phyloP scores from a whole-genome alignment of 2,113 vertebrate species.

The Hippocampus zosterae region DNA sequence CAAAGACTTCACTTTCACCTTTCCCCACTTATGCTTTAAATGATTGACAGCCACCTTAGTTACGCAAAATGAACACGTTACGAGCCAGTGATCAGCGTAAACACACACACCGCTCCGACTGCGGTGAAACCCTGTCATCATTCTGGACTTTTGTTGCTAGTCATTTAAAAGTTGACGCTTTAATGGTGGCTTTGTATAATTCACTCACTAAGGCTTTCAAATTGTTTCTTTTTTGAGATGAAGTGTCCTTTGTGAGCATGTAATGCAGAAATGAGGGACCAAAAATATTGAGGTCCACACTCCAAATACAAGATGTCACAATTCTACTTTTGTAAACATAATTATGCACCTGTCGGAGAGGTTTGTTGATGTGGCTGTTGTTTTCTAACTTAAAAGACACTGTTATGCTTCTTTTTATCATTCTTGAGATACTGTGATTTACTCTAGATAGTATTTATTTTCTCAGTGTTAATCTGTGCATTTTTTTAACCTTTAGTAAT shows the following conservation, averaged over 20 bases:
- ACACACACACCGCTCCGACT: not conserved
- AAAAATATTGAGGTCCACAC: not conserved
- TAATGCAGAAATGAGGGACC: not conserved
- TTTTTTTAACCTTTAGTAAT: not conserved
- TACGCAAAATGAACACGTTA: not conserved
- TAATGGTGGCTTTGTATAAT: not conserved
- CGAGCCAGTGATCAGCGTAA: not conserved
- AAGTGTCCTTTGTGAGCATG: not conserved
- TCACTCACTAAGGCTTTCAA: not conserved
- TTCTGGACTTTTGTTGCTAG: not conserved
- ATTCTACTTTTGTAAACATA: not conserved
- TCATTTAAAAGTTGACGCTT: not conserved
- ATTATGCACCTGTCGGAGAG: not conserved
- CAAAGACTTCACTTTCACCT: slow-evolving; percentile 4
- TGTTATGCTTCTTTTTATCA: not conserved
- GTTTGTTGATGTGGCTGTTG: not conserved
- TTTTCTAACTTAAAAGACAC: not conserved
- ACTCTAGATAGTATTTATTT: not conserved
- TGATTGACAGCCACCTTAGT: slow-evolving; percentile 11
- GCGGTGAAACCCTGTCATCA: slow-evolving; percentile 3
- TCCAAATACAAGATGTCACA: not conserved
- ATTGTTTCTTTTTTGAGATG: not conserved
- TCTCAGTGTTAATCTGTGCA: not conserved
- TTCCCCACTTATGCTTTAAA: slow-evolving; percentile 10
- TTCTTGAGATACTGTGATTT: not conserved